Conservation (phyloP, 2,797 vertebrate species). For the Adrianichthys oophorus region DNA sequence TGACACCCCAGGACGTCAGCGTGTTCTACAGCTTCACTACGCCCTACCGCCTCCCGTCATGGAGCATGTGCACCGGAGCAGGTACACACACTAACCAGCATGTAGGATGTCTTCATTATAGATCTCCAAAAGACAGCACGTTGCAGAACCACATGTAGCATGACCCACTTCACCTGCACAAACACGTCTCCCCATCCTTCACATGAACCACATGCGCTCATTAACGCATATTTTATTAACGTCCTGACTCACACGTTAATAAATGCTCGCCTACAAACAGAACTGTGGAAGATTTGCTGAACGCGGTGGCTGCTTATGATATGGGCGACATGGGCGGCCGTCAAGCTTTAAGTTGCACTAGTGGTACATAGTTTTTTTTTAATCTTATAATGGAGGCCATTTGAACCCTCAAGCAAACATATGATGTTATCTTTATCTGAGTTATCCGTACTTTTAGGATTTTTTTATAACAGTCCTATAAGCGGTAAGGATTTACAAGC, state of each 20-base stretch:
- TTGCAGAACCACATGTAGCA: slow-evolving; percentile 24
- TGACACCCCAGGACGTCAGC: slow-evolving; percentile 91
- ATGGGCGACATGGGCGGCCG: background rate
- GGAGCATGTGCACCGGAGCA: slow-evolving; percentile 87
- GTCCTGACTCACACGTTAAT: slow-evolving; percentile 21
- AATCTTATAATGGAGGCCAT: too few relatives aligned
- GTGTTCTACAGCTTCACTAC: slow-evolving; percentile 94
- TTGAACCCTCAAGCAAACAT: too few relatives aligned
- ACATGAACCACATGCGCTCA: slow-evolving; percentile 16
- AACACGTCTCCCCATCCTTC: slow-evolving; percentile 12
- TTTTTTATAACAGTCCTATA: too few relatives aligned
- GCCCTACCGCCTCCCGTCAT: slow-evolving; percentile 87
- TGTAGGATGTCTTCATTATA: background rate
- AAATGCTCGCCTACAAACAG: slow-evolving; percentile 7
- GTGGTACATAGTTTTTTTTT: background rate
- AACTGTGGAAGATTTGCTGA: slow-evolving; percentile 4
- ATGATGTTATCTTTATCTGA: too few relatives aligned
- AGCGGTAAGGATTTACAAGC: too few relatives aligned
- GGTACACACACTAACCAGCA: slow-evolving; percentile 65
- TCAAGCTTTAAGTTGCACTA: background rate
- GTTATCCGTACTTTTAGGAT: too few relatives aligned
- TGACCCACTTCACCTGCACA: slow-evolving; percentile 1
- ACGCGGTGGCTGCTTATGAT: background rate
- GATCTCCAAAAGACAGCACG: slow-evolving; percentile 1
- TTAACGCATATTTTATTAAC: slow-evolving; percentile 45